Evolutionary conservation across 2,888 invertebrate species (phyloP).

Genomic region (Aporophyla nigra): DNA sequence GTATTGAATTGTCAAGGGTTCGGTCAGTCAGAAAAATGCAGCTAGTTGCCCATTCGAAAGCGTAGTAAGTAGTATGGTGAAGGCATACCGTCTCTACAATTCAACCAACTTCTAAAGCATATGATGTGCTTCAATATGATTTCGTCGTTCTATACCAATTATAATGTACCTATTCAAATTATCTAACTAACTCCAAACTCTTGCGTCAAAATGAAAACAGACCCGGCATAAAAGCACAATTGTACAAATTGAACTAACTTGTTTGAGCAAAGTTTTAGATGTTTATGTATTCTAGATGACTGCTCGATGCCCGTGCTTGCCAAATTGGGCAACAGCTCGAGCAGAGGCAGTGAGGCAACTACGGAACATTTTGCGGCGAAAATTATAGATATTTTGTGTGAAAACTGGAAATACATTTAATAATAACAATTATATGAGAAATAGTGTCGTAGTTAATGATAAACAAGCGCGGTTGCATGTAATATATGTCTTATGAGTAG

Average conservation of each 20-base stretch:
- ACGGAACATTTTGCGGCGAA: slow-evolving; percentile 21
- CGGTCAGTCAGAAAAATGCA: too few species aligned
- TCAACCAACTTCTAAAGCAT: background rate
- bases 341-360: slow-evolving; percentile 28
- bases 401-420: slow-evolving; percentile 14
- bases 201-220: slow-evolving; percentile 5
- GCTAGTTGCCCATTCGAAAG: too few species aligned
- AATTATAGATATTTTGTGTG: slow-evolving; percentile 19
- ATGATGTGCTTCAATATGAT: background rate
- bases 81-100: background rate
- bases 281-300: slow-evolving; percentile 36
- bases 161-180: background rate
- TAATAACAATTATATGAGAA: slow-evolving; percentile 8
- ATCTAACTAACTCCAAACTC: background rate
- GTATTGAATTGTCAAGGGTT: too few species aligned
- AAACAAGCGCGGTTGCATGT: background rate
- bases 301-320: slow-evolving; percentile 11
- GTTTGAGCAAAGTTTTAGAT: slow-evolving; percentile 1
- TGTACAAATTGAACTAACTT: slow-evolving; percentile 14
- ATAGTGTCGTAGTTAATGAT: background rate
- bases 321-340: slow-evolving; percentile 37
- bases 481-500: background rate
- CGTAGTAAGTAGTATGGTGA: too few species aligned
- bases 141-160: background rate
- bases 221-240: background rate